phyloP scores from a whole-genome alignment of 2,888 invertebrate genomes.

The Pandemis cinnamomeana region DNA sequence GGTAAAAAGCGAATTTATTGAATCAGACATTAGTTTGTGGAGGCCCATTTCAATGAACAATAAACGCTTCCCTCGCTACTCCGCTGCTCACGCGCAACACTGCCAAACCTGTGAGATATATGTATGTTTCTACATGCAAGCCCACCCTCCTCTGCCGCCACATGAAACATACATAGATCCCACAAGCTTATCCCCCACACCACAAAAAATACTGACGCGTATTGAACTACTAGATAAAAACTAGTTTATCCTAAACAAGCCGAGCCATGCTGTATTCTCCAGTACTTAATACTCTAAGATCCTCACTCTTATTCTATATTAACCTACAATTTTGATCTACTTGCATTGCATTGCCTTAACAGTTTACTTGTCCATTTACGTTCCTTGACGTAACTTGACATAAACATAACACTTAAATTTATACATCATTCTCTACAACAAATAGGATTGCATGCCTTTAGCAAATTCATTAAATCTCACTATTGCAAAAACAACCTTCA shows the following conservation, averaged over 20 bases:
- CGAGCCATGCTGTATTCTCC: background rate
- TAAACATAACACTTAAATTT: background rate
- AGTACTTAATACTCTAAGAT: background rate
- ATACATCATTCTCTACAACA: background rate
- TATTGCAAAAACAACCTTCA: background rate
- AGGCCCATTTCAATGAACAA: too few relatives aligned
- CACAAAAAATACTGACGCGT: too few relatives aligned
- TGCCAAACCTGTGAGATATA: too few relatives aligned
- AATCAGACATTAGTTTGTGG: too few relatives aligned
- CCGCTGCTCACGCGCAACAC: too few relatives aligned
- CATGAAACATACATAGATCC: too few relatives aligned
- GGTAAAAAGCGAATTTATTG: too few relatives aligned
- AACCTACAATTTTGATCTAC: constrained; percentile 17
- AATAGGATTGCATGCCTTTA: background rate
- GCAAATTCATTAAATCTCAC: background rate
- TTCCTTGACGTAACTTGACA: background rate
- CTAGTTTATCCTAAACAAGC: background rate
- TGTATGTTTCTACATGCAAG: too few relatives aligned
- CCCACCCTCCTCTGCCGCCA: too few relatives aligned
- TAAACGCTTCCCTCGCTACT: too few relatives aligned
- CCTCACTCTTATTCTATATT: background rate
- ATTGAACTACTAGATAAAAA: too few relatives aligned
- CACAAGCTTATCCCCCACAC: too few relatives aligned
- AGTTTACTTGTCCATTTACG: background rate
- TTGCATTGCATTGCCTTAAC: constrained; percentile 30